Evolutionary conservation across 2,113 vertebrate genomes (phyloP).

Genomic region (Aspidoscelis tigris): DNA sequence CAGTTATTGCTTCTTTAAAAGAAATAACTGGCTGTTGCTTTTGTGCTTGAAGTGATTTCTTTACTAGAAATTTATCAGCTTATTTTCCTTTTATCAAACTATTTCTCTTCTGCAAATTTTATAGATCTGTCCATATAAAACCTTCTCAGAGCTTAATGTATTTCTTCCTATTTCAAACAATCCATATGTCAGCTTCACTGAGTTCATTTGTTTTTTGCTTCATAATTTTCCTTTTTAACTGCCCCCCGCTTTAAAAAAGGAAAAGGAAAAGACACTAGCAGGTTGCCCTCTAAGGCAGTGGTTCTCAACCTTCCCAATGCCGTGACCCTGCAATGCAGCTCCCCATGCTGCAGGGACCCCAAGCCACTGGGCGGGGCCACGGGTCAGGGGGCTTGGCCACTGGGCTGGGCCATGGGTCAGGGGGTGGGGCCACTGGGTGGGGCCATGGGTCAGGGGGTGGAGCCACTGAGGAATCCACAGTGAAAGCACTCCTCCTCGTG

Average conservation of each 20-base stretch:
- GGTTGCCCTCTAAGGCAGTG: not conserved
- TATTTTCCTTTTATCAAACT: conserved; percentile 6
- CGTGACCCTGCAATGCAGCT: too few relatives aligned
- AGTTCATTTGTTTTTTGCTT: not conserved
- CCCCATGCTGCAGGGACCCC: too few relatives aligned
- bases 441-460: too few relatives aligned
- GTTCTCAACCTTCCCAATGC: too few relatives aligned
- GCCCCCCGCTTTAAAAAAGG: not conserved
- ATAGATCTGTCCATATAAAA: conserved; percentile 8
- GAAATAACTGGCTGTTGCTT: not conserved
- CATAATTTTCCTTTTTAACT: not conserved
- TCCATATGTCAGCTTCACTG: not conserved
- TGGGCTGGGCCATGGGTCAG: too few relatives aligned
- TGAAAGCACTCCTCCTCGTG: too few relatives aligned
- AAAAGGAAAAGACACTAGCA: not conserved
- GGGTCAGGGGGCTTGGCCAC: too few relatives aligned
- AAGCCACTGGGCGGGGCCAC: too few relatives aligned
- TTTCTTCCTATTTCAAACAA: conserved; percentile 3
- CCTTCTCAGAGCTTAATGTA: not conserved
- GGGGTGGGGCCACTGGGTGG: too few relatives aligned
- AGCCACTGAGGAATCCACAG: too few relatives aligned
- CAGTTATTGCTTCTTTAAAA: conserved; percentile 3
- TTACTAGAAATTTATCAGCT: conserved; percentile 1
- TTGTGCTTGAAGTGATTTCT: conserved; percentile 6
- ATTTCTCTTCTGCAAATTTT: not conserved